A percentile compares a stretch with the other conserved stretches of the same genome.
phyloP scores from a whole-genome alignment of 2,113 vertebrate species.

The Aphyosemion australe region DNA sequence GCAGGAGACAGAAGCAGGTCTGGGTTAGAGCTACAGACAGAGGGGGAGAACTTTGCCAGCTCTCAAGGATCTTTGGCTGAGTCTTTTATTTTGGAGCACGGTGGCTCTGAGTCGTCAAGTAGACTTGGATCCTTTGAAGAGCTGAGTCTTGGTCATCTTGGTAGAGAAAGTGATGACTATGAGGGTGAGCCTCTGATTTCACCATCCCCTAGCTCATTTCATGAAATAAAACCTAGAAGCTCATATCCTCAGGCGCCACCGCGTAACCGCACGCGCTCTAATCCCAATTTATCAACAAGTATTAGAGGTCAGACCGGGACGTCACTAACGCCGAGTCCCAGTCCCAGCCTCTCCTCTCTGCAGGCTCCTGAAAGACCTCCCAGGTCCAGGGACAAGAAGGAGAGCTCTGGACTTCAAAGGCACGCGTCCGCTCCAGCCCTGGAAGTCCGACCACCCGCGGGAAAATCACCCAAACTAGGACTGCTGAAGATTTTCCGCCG shows the following conservation, averaged over 20 bases:
- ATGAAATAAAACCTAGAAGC: conserved; percentile 58
- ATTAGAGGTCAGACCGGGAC: conserved; percentile 21
- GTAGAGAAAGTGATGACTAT: conserved; percentile 44
- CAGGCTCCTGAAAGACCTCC: conserved; percentile 60
- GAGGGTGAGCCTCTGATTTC: conserved; percentile 47
- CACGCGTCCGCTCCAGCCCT: conserved; percentile 75
- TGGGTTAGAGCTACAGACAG: conserved; percentile 21
- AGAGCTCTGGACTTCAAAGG: conserved; percentile 69
- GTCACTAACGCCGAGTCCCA: conserved; percentile 52
- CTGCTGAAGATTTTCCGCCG: conserved; percentile 79
- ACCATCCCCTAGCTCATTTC: conserved; percentile 41
- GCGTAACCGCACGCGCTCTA: conserved; percentile 66
- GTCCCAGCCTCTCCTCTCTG: conserved; percentile 62
- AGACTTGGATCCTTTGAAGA: conserved; percentile 65
- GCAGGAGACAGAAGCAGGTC: conserved; percentile 35
- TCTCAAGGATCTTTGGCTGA: conserved; percentile 73
- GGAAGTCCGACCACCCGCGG: conserved; percentile 45
- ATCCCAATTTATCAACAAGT: conserved; percentile 49
- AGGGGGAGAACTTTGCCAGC: conserved; percentile 34
- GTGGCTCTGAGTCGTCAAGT: conserved; percentile 72
- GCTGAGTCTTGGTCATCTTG: conserved; percentile 37
- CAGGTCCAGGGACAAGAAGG: conserved; percentile 59
- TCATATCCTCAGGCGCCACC: conserved; percentile 59
- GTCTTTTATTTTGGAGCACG: conserved; percentile 58
- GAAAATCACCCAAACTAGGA: conserved; percentile 73